phyloP scores from a whole-genome alignment of 1,140 invertebrate species.

The Mesaphorura yosii region DNA sequence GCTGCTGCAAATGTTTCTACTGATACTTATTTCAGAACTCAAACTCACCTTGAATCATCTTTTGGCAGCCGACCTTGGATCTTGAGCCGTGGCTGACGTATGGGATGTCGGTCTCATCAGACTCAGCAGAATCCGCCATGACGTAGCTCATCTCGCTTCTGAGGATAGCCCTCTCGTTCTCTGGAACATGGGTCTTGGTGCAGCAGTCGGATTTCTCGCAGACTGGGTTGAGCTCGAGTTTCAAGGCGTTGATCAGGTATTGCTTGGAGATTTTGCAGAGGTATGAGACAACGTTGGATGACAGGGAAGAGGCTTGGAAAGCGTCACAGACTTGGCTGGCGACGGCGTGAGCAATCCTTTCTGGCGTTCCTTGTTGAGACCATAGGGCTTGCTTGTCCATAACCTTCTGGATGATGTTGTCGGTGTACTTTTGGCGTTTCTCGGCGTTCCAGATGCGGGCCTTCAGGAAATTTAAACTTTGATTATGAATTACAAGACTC shows the following conservation, averaged over 20 bases:
- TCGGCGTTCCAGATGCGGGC: too few species aligned
- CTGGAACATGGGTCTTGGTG: not conserved
- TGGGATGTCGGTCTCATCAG: too few species aligned
- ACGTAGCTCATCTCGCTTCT: not conserved
- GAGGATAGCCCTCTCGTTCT: not conserved
- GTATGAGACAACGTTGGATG: not conserved
- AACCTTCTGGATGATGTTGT: not conserved
- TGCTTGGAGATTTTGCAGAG: not conserved
- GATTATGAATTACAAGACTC: too few species aligned
- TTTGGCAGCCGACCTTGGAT: too few species aligned
- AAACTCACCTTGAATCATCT: too few species aligned
- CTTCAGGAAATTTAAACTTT: too few species aligned
- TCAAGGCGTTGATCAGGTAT: not conserved
- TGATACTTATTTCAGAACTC: too few species aligned
- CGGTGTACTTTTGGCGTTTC: not conserved
- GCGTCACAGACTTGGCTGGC: not conserved
- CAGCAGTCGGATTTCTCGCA: not conserved
- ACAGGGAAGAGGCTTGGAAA: not conserved
- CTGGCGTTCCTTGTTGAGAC: not conserved
- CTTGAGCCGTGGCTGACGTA: too few species aligned
- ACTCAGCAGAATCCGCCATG: not conserved
- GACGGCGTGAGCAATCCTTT: not conserved
- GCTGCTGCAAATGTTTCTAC: too few species aligned
- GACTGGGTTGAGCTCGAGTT: not conserved
- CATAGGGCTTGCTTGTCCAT: not conserved